A percentile compares a stretch with the other conserved stretches of the same genome.
Evolutionary conservation across 2,888 invertebrate species (phyloP).

Genomic region (Coenonympha arcania): DNA sequence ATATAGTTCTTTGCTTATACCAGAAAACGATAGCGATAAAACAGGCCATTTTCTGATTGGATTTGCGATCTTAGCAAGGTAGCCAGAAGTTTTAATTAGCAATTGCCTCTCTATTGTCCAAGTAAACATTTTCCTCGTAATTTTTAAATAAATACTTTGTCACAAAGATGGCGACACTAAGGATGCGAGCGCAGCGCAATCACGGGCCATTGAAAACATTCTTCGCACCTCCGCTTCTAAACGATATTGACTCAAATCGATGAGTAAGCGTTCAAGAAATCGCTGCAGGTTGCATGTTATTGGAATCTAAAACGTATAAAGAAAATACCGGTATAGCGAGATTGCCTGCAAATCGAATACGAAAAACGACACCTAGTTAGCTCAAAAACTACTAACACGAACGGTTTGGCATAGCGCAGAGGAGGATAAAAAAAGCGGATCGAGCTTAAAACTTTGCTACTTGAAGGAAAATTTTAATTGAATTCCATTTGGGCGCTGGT

Average conservation of each 20-base stretch:
- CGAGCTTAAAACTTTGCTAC: not conserved
- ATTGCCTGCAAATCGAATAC: slow-evolving; percentile 2
- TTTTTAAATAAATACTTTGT: no score
- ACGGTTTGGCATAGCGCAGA: not conserved
- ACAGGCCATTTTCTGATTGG: no score
- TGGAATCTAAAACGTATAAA: slow-evolving; percentile 5
- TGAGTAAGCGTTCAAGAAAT: slow-evolving; percentile 4
- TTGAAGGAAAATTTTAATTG: slow-evolving; percentile 8
- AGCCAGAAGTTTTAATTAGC: no score
- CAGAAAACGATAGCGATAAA: no score
- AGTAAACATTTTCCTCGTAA: no score
- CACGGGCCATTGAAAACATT: not conserved
- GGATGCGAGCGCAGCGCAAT: no score
- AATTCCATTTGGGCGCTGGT: slow-evolving; percentile 8
- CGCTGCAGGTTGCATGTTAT: slow-evolving; percentile 3
- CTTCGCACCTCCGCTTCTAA: not conserved
- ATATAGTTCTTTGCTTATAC: no score
- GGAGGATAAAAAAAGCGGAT: not conserved
- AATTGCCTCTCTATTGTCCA: no score
- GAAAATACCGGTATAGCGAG: not conserved
- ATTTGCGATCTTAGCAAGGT: no score
- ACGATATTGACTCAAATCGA: slow-evolving; percentile 3
- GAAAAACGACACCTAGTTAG: not conserved
- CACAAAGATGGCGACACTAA: no score
- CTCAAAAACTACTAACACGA: no score